Percentiles rank a stretch among this genome's conserved stretches.
Conservation (phyloP, 2,888 invertebrate genomes). For the Lasioglossum figueresi region DNA sequence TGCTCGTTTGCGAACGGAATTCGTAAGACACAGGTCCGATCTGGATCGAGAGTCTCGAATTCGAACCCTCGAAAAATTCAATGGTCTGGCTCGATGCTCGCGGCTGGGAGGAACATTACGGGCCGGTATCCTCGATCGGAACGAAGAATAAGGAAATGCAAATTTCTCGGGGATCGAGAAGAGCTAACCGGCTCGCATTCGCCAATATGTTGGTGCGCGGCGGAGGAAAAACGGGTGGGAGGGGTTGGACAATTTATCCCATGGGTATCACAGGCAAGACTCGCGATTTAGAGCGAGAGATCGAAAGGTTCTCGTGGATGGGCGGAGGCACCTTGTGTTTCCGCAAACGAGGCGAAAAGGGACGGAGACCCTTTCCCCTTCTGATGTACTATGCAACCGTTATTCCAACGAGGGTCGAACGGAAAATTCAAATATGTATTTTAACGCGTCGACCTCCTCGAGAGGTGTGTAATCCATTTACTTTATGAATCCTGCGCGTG, state of each 20-base stretch:
- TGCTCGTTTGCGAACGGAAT: not conserved
- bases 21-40: not conserved
- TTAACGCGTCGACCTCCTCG: slow-evolving; percentile 30
- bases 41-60: not conserved
- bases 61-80: slow-evolving; percentile 31
- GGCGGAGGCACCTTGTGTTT: slow-evolving; percentile 35
- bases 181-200: slow-evolving; percentile 54
- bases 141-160: slow-evolving; percentile 54
- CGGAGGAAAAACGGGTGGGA: slow-evolving; percentile 34
- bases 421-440: slow-evolving; percentile 42
- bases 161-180: slow-evolving; percentile 56
- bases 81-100: slow-evolving; percentile 39
- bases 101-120: slow-evolving; percentile 38
- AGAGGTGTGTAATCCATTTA: slow-evolving; percentile 24
- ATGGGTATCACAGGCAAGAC: slow-evolving; percentile 56
- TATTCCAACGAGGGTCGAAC: slow-evolving; percentile 35
- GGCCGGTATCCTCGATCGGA: slow-evolving; percentile 34
- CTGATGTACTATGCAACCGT: slow-evolving; percentile 36
- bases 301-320: slow-evolving; percentile 38
- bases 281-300: slow-evolving; percentile 56
- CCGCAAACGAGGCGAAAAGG: slow-evolving; percentile 64
- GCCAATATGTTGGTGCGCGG: slow-evolving; percentile 49
- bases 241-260: slow-evolving; percentile 67
- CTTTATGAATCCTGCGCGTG: slow-evolving; percentile 28
- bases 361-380: slow-evolving; percentile 14